Percentiles rank a stretch among this genome's conserved stretches.
These are phyloP conservation scores for Todus mexicanus DNA, from an alignment of 2,797 vertebrate species.

Conservation along the genomic window DNA sequence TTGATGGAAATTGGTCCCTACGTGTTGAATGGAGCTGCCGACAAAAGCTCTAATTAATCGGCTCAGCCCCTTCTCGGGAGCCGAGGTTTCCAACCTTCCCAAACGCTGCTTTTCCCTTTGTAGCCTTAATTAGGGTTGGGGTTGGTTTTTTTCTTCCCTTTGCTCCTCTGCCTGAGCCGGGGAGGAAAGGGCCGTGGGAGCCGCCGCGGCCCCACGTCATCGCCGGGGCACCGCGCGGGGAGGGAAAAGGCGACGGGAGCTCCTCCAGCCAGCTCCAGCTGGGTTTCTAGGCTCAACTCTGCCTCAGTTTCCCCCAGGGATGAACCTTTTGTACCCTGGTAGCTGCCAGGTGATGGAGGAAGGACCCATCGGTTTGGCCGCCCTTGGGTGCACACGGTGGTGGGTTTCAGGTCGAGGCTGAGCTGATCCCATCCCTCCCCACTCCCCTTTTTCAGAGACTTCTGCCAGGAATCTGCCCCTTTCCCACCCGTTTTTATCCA, in stretches of 20 bases:
- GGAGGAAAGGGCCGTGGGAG: background rate
- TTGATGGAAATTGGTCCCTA: background rate
- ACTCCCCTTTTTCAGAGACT: background rate
- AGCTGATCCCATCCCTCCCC: background rate
- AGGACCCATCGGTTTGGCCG: no score
- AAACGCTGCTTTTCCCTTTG: background rate
- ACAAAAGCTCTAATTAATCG: slow-evolving; percentile 6
- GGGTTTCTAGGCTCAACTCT: background rate
- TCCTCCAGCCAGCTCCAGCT: background rate
- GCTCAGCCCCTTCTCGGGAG: background rate
- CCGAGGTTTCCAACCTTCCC: background rate
- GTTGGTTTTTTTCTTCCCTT: background rate
- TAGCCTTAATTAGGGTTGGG: background rate
- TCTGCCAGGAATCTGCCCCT: background rate
- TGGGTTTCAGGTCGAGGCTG: no score
- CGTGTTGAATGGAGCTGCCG: background rate
- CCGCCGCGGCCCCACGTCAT: background rate
- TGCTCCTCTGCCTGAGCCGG: background rate
- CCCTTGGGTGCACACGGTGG: no score
- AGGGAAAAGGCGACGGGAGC: background rate
- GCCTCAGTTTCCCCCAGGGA: background rate
- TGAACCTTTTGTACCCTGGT: background rate
- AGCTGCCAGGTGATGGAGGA: background rate
- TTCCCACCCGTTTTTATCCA: rapidly evolving
- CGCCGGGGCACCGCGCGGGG: background rate